These are phyloP conservation scores for Parotia lawesii DNA, from an alignment of 2,113 vertebrate species.

Conservation along the genomic window DNA sequence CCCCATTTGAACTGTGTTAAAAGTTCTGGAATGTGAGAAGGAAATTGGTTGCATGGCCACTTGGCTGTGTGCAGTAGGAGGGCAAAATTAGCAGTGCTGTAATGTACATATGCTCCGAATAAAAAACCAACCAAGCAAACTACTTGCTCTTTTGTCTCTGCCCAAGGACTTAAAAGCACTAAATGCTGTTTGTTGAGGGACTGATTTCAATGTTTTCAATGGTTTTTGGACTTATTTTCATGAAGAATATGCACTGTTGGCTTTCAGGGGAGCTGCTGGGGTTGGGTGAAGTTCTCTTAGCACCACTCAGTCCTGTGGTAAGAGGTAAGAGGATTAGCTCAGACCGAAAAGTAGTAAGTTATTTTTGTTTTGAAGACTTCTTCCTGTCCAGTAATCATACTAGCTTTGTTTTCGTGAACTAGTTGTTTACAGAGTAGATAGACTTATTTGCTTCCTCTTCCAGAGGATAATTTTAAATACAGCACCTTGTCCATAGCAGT, in stretches of 20 bases:
- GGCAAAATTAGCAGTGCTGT: not conserved
- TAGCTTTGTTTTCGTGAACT: not conserved
- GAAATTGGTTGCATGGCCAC: not conserved
- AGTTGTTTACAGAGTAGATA: not conserved
- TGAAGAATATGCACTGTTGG: not conserved
- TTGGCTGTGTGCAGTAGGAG: not conserved
- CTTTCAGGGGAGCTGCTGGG: not conserved
- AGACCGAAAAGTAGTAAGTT: not conserved
- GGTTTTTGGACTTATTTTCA: not conserved
- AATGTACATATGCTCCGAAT: not conserved
- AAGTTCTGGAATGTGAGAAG: not conserved
- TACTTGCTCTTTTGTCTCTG: not conserved
- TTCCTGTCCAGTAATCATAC: not conserved
- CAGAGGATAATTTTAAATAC: not conserved
- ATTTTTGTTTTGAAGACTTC: not conserved
- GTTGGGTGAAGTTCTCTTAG: not conserved
- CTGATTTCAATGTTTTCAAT: not conserved
- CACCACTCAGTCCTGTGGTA: not conserved
- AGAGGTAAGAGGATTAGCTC: not conserved
- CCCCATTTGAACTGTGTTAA: not conserved
- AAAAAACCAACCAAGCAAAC: not conserved
- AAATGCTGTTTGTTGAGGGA: rapidly evolving
- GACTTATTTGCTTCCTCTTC: not conserved
- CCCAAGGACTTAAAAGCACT: not conserved
- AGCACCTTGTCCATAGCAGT: not conserved